Evolutionary conservation across 2,797 vertebrate genomes (phyloP).

Genomic region (Siniperca scherzeri): DNA sequence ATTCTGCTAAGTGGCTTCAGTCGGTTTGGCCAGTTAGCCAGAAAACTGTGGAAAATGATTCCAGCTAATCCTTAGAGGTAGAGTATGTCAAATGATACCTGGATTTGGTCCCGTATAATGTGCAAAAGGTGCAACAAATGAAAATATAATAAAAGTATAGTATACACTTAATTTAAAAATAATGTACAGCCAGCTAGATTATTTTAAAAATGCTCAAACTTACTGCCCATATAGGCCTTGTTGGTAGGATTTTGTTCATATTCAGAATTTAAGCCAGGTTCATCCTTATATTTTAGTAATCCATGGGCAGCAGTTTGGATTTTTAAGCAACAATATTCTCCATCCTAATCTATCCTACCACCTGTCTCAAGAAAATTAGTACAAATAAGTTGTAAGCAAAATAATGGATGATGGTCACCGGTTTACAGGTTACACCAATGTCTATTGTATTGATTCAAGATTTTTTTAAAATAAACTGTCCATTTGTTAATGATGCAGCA

Average conservation of each 20-base stretch:
- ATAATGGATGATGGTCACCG: not conserved
- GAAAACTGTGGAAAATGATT: constrained; percentile 10
- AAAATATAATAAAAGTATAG: not conserved
- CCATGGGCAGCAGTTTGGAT: not conserved
- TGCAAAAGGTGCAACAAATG: not conserved
- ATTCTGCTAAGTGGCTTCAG: constrained; percentile 11
- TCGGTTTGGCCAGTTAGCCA: constrained; percentile 30
- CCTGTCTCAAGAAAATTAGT: not conserved
- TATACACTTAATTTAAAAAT: not conserved
- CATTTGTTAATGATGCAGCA: not conserved
- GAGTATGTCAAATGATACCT: not conserved
- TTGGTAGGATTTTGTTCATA: not conserved
- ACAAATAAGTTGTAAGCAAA: not conserved
- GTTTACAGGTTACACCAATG: not conserved
- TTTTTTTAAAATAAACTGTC: not conserved
- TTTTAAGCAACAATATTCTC: not conserved
- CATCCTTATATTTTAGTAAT: not conserved
- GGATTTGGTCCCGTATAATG: not conserved
- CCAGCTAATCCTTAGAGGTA: constrained; percentile 3
- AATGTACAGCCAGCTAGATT: not conserved
- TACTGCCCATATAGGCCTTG: not conserved
- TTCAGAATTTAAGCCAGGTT: not conserved
- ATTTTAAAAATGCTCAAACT: not conserved
- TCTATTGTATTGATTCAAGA: not conserved
- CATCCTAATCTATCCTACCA: not conserved